phyloP scores from a whole-genome alignment of 2,797 vertebrate species.

The Petrocephalus schoutedeni region DNA sequence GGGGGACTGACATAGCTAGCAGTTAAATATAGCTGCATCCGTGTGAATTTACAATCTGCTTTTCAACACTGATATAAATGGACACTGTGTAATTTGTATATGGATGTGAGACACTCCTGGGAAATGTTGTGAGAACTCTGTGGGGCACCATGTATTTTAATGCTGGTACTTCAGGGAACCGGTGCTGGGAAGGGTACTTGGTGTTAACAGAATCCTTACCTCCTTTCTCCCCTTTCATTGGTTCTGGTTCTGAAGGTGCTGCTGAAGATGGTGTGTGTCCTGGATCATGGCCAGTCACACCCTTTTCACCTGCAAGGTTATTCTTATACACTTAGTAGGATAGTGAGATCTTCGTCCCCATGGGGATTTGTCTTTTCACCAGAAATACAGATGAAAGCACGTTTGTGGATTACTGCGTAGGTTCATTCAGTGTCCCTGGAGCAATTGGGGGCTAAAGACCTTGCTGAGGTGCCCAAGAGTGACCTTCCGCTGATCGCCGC shows the following conservation, averaged over 20 bases:
- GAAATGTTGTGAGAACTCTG: not conserved
- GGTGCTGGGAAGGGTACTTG: not conserved
- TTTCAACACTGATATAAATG: not conserved
- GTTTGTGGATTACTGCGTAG: not conserved
- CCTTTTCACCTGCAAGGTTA: conserved; percentile 70
- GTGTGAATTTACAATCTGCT: not conserved
- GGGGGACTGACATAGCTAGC: not conserved
- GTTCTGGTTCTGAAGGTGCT: conserved; percentile 58
- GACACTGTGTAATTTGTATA: not conserved
- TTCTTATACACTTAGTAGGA: conserved; percentile 24
- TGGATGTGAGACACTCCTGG: not conserved
- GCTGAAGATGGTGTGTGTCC: conserved; percentile 53
- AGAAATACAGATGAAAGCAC: not conserved
- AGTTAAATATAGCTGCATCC: not conserved
- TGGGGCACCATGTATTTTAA: not conserved
- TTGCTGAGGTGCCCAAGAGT: not conserved
- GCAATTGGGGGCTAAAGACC: not conserved
- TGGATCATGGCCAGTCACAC: conserved; percentile 73
- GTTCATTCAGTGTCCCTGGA: not conserved
- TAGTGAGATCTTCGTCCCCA: no score
- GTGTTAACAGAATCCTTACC: not conserved
- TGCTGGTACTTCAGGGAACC: not conserved
- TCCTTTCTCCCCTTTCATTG: conserved; percentile 30
- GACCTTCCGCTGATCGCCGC: not conserved
- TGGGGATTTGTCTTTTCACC: not conserved